Conservation (phyloP, 2,113 vertebrate species). For the Perca flavescens region DNA sequence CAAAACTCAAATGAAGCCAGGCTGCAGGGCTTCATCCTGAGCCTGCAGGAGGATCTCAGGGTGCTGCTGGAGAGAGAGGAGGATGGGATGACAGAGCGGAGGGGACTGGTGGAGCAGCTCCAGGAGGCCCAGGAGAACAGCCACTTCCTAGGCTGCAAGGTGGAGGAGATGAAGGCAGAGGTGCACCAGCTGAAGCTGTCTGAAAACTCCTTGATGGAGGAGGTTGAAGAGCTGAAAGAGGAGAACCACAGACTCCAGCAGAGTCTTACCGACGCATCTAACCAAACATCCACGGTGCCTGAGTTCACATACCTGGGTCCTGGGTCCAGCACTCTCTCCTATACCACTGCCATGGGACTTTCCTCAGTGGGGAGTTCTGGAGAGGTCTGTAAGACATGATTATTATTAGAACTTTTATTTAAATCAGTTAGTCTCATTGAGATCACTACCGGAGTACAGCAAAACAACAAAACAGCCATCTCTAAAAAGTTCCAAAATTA, state of each 20-base stretch:
- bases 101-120: slow-evolving; percentile 73
- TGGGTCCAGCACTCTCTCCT: not conserved
- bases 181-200: slow-evolving; percentile 79
- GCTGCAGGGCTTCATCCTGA: slow-evolving; percentile 66
- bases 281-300: slow-evolving; percentile 27
- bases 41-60: slow-evolving; percentile 78
- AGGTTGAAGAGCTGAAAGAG: slow-evolving; percentile 79
- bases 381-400: slow-evolving; percentile 51
- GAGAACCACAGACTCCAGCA: slow-evolving; percentile 80
- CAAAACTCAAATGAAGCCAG: slow-evolving; percentile 53
- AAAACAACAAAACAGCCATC: not conserved
- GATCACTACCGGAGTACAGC: not conserved
- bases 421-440: not conserved
- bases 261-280: slow-evolving; percentile 44
- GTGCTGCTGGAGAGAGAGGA: slow-evolving; percentile 80
- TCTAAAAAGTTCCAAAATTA: not conserved
- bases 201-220: slow-evolving; percentile 79
- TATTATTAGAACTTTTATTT: not conserved
- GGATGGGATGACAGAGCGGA: slow-evolving; percentile 65
- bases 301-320: not conserved
- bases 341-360: not conserved
- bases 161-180: slow-evolving; percentile 82
- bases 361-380: slow-evolving; percentile 8
- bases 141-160: slow-evolving; percentile 75
- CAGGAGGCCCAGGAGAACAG: slow-evolving; percentile 78